Evolutionary conservation across 2,797 vertebrate species (phyloP), one percentile per base, ranked within the genome.

Genomic region (Danionella dracula): DNA sequence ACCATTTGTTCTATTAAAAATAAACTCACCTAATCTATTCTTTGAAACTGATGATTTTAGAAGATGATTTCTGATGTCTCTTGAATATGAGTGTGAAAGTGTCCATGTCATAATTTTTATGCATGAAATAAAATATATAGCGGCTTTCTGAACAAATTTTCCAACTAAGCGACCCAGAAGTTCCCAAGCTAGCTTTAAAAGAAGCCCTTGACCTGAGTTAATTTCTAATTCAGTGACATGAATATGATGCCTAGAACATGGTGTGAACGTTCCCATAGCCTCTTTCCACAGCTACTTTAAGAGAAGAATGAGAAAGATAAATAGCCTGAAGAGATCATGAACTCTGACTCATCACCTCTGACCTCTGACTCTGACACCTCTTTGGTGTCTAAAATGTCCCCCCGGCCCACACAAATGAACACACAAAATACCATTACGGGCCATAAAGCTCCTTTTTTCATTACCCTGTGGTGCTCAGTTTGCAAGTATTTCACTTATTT

Each of bases 221-320:
- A 55, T 34, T 53, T 54, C 38, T 64, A 37, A 48, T 56, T 29
- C 12, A 7, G 38, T 34, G 21, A 5, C 21, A 38, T 37, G 34
- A 48, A 4, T 54, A 49, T 55, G 40, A 41, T 45, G 20, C 58
- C 40, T 41, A 23, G 20, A 63, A 19, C 12, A 23, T 12, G 12
- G 16, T 5, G 4, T n/a, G 10, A 13, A 15, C 41, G 46, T 66
- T 66, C 53, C 32, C 32, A 56, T 20, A n/a, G 19, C 13, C 51
- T 19, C 13, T 46, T 45, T 66, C 51, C 41, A 53, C 38, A 57
- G 51, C 41, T n/a, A 19, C 51, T 34, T 38, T 56, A 37, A 48
- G 4, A 21, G 42, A 53, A 38, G 51, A 66, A 66, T 66, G 63
- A 49, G 11, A 45, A 56, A 40, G 51, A 48, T 40, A 66, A 48